Percentiles rank a stretch among this genome's conserved stretches.
Conservation (phyloP, 2,888 invertebrate species). For the Ormyrus labotus region DNA sequence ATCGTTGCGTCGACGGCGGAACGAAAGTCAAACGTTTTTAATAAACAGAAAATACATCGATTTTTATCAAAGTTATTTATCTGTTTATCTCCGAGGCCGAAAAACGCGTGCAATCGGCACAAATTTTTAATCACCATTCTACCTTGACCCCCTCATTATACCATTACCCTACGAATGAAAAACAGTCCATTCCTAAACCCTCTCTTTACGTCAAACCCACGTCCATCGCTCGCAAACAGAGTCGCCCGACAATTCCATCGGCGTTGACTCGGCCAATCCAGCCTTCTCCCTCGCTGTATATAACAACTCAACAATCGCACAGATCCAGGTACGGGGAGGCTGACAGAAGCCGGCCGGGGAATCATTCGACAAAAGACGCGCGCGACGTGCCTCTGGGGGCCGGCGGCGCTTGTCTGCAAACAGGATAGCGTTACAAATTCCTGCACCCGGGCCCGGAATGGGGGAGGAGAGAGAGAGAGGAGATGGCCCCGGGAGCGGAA, state of each 20-base stretch:
- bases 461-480: constrained; percentile 54
- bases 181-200: too few relatives aligned
- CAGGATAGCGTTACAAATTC: constrained; percentile 73
- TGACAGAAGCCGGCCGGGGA: not conserved
- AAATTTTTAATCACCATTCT: too few relatives aligned
- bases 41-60: too few relatives aligned
- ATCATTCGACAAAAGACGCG: constrained; percentile 39
- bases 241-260: not conserved
- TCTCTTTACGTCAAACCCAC: too few relatives aligned
- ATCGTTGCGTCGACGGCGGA: too few relatives aligned
- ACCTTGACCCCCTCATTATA: too few relatives aligned
- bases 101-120: too few relatives aligned
- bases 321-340: not conserved
- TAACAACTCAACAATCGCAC: not conserved
- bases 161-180: too few relatives aligned
- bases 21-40: too few relatives aligned
- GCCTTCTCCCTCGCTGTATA: not conserved
- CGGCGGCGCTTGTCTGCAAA: constrained; percentile 63
- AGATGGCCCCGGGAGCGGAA: constrained; percentile 65
- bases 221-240: too few relatives aligned
- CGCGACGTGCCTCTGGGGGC: constrained; percentile 36
- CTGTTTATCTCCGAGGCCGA: too few relatives aligned
- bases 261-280: constrained; percentile 26
- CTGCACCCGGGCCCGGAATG: constrained; percentile 63
- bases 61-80: too few relatives aligned